These are phyloP conservation scores for Shinisaurus crocodilurus DNA, from an alignment of 2,113 vertebrate species.

Conservation along the genomic window DNA sequence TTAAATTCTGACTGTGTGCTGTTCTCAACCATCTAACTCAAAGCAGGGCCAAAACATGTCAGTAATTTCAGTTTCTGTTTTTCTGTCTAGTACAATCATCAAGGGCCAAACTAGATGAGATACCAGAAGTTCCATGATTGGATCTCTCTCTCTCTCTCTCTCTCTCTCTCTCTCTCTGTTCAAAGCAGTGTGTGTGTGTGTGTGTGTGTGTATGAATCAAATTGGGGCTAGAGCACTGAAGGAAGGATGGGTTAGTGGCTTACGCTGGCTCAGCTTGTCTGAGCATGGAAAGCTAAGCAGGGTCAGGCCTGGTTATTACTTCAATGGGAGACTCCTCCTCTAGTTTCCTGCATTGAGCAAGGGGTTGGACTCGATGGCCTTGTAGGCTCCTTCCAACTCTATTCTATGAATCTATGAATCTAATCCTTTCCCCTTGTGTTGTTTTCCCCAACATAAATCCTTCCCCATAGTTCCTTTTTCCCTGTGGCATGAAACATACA, in stretches of 20 bases:
- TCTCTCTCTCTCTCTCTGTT: background rate
- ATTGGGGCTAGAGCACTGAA: background rate
- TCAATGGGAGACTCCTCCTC: no score
- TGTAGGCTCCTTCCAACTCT: no score
- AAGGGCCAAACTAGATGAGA: background rate
- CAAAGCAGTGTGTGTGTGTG: background rate
- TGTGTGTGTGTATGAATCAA: background rate
- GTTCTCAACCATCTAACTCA: constrained; percentile 7
- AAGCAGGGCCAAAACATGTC: background rate
- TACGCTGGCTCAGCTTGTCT: no score
- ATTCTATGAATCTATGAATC: no score
- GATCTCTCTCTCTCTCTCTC: background rate
- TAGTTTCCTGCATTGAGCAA: no score
- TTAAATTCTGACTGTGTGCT: background rate
- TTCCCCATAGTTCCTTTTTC: background rate
- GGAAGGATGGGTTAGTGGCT: background rate
- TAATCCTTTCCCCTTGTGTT: background rate
- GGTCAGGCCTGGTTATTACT: no score
- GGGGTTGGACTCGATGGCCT: no score
- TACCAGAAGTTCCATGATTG: background rate
- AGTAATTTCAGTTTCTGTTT: background rate
- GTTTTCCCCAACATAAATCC: background rate
- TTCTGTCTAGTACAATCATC: background rate
- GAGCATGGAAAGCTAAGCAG: no score
- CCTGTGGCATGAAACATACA: background rate